phyloP scores from a whole-genome alignment of 2,797 vertebrate genomes.

The Alca torda region DNA sequence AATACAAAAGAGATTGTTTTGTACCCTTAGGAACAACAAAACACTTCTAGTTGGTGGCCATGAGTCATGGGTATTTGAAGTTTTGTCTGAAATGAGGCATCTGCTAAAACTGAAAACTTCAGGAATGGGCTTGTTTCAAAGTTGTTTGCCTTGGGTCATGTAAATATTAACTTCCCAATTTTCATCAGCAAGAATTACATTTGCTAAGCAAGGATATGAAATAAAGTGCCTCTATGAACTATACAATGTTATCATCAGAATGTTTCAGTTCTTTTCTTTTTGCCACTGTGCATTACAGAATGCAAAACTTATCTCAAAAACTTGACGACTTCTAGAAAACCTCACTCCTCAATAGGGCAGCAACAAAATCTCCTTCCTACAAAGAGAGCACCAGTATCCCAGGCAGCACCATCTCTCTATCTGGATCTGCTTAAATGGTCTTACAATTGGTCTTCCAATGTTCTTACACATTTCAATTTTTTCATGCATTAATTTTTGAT shows the following conservation, averaged over 20 bases:
- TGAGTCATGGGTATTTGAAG: background rate
- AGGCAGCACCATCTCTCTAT: background rate
- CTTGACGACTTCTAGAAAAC: background rate
- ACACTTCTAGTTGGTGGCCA: background rate
- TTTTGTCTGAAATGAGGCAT: background rate
- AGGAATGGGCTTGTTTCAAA: slow-evolving; percentile 38
- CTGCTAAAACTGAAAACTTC: slow-evolving; percentile 14
- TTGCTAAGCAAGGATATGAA: background rate
- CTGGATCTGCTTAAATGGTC: background rate
- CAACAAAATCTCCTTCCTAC: background rate
- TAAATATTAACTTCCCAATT: slow-evolving; percentile 7
- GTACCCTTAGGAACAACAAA: background rate
- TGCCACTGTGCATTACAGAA: background rate
- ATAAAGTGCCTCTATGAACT: background rate
- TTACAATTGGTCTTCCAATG: background rate
- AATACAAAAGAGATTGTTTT: background rate
- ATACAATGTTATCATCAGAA: background rate
- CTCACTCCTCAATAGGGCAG: background rate
- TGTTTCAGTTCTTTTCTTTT: background rate
- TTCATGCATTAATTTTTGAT: background rate
- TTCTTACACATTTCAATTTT: background rate
- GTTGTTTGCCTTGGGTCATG: background rate
- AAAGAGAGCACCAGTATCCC: background rate
- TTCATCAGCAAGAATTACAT: background rate
- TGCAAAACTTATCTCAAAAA: background rate